phyloP scores from a whole-genome alignment of 2,113 vertebrate species.

The Octodon degus region DNA sequence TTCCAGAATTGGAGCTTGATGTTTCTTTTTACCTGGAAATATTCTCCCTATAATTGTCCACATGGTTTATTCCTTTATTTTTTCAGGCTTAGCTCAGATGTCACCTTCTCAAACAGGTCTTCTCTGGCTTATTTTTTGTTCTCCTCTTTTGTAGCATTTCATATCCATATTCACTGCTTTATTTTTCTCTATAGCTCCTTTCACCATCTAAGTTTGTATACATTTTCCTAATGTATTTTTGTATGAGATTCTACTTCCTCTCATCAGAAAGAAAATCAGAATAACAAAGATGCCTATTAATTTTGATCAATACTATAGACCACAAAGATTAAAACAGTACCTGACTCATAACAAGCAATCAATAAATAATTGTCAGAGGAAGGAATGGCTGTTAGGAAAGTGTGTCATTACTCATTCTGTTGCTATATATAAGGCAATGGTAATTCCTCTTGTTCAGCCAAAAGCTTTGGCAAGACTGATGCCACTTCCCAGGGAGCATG shows the following conservation, averaged over 20 bases:
- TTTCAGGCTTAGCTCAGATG: not conserved
- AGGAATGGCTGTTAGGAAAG: not conserved
- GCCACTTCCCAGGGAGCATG: not conserved
- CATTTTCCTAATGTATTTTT: not conserved
- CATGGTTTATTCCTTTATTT: not conserved
- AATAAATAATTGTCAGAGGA: not conserved
- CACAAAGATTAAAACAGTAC: not conserved
- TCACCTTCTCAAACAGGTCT: not conserved
- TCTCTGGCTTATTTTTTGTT: not conserved
- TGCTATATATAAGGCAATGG: not conserved
- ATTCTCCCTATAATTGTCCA: not conserved
- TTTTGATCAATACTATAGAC: not conserved
- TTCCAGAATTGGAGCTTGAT: not conserved
- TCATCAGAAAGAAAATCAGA: not conserved
- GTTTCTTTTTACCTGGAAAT: not conserved
- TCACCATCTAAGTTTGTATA: not conserved
- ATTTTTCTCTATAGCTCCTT: not conserved
- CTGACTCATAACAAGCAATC: not conserved
- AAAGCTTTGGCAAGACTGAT: not conserved
- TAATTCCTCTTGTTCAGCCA: not conserved
- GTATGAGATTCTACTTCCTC: not conserved
- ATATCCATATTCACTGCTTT: not conserved
- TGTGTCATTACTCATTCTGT: not conserved
- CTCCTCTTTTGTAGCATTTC: not conserved
- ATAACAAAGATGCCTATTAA: not conserved